Evolutionary conservation across 2,888 invertebrate genomes (phyloP).

Genomic region (Heliconius erato): DNA sequence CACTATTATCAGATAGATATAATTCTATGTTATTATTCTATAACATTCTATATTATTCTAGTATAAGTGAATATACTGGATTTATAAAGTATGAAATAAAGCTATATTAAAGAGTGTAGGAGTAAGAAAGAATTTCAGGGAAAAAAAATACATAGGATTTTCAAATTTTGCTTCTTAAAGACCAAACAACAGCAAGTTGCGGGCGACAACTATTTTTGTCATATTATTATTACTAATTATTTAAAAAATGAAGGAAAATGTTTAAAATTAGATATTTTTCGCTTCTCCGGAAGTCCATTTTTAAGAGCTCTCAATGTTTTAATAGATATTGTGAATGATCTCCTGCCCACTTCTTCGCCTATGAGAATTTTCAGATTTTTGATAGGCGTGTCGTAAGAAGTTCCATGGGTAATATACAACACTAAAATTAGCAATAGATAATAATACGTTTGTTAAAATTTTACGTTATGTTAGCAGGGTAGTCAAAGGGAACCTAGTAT

Average conservation of each 20-base stretch:
- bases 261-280: slow-evolving; percentile 27
- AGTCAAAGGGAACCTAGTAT: not conserved
- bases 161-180: too few species aligned
- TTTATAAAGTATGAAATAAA: too few species aligned
- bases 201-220: too few species aligned
- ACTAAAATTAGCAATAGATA: not conserved
- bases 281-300: slow-evolving; percentile 14
- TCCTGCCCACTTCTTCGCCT: not conserved
- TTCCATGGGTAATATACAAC: not conserved
- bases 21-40: too few species aligned
- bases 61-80: too few species aligned
- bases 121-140: too few species aligned
- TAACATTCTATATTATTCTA: too few species aligned
- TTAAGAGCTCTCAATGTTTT: slow-evolving; percentile 19
- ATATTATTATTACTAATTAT: not conserved
- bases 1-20: too few species aligned
- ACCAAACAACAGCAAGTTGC: too few species aligned
- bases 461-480: not conserved
- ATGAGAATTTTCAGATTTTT: not conserved
- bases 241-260: slow-evolving; percentile 24
- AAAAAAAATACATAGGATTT: too few species aligned
- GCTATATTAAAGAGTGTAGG: too few species aligned
- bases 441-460: too few species aligned
- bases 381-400: not conserved
- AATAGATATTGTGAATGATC: slow-evolving; percentile 31